Evolutionary conservation across 2,888 invertebrate genomes (phyloP).

Genomic region (Thysanoteuthis rhombus): DNA sequence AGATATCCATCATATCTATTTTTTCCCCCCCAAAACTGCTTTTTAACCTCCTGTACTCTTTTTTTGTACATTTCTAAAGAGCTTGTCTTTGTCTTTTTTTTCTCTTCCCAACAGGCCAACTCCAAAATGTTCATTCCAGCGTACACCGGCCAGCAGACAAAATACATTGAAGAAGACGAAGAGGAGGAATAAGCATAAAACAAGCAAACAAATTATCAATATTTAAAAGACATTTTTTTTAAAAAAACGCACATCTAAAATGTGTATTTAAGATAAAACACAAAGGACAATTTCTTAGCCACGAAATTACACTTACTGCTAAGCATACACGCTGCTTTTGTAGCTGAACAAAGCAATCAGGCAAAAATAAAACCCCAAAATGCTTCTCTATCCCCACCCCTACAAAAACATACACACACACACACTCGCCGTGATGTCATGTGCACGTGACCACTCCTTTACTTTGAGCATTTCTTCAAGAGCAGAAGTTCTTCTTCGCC

Average conservation of each 20-base stretch:
- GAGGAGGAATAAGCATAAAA: not conserved
- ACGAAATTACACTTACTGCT: not conserved
- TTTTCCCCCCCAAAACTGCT: too few relatives aligned
- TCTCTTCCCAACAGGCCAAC: conserved; percentile 55
- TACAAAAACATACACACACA: not conserved
- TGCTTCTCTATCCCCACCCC: not conserved
- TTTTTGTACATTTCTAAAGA: too few relatives aligned
- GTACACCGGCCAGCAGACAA: conserved; percentile 39
- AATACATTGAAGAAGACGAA: not conserved
- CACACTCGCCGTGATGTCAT: not conserved
- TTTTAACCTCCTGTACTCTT: too few relatives aligned
- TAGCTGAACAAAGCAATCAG: not conserved
- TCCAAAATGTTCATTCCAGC: conserved; percentile 48
- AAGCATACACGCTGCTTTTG: not conserved
- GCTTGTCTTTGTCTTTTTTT: not conserved
- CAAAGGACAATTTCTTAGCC: not conserved
- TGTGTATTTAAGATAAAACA: not conserved
- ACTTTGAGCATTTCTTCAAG: not conserved
- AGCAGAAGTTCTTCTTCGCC: not conserved
- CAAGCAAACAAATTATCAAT: not conserved
- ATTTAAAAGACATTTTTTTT: not conserved
- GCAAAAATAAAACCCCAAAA: not conserved
- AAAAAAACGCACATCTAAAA: too few relatives aligned
- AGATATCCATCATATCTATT: too few relatives aligned
- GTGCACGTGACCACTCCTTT: not conserved